A percentile compares a stretch with the other conserved stretches of the same genome.
These are phyloP conservation scores for Cistogaster globosa DNA, from an alignment of 2,888 invertebrate genomes.

Conservation along the genomic window DNA sequence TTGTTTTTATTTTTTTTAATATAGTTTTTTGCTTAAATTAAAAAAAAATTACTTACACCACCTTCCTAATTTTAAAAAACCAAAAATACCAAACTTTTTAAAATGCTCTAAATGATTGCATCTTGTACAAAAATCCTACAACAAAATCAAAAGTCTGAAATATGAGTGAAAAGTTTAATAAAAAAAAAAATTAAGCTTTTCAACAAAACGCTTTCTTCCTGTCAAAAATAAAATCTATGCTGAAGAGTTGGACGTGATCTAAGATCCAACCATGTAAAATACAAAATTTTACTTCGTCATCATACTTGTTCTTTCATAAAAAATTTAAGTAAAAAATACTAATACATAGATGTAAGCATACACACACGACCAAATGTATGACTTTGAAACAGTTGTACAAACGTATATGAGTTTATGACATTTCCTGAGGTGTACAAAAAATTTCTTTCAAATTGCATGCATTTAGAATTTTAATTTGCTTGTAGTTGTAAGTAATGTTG, in stretches of 20 bases:
- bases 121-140: conserved; percentile 31
- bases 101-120: conserved; percentile 21
- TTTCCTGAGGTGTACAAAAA: conserved; percentile 67
- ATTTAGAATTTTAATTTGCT: conserved; percentile 64
- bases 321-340: conserved; percentile 37
- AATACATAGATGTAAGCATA: not conserved
- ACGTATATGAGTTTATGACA: conserved; percentile 37
- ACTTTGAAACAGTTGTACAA: not conserved
- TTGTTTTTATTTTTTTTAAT: too few relatives aligned
- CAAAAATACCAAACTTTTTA: conserved; percentile 17
- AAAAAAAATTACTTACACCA: not conserved
- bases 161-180: not conserved
- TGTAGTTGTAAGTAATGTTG: conserved; percentile 9
- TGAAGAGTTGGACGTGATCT: conserved; percentile 68
- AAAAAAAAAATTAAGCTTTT: conserved; percentile 30
- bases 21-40: not conserved
- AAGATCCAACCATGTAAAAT: conserved; percentile 52
- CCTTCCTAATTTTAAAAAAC: not conserved
- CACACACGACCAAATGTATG: not conserved
- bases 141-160: conserved; percentile 7
- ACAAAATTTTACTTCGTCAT: conserved; percentile 53
- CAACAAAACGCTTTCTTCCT: conserved; percentile 63
- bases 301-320: conserved; percentile 37
- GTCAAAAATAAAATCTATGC: conserved; percentile 67
- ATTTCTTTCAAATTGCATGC: conserved; percentile 68